Conservation (phyloP, 2,888 invertebrate species). For the Automeris io region DNA sequence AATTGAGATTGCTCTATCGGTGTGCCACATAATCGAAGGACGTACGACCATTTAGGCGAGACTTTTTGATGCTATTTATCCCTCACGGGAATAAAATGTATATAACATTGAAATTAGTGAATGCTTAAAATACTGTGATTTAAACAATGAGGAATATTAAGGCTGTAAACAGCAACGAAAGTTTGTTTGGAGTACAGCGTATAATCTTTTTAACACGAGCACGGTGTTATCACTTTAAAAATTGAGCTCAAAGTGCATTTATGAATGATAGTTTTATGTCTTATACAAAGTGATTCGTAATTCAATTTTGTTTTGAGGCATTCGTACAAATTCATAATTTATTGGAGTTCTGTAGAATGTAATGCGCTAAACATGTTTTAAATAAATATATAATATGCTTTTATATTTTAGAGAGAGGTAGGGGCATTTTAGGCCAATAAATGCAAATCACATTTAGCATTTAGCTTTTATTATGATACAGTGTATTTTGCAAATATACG, state of each 20-base stretch:
- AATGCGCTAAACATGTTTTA: too few species aligned
- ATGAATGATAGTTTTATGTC: background rate
- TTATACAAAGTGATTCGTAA: too few species aligned
- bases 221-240: constrained; percentile 4
- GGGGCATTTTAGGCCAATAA: too few species aligned
- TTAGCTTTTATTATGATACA: too few species aligned
- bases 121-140: constrained; percentile 47
- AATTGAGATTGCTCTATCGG: constrained; percentile 34
- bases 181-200: background rate
- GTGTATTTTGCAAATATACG: too few species aligned
- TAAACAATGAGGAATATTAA: constrained; percentile 31
- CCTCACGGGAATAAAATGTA: constrained; percentile 51
- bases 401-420: too few species aligned
- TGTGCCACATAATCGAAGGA: constrained; percentile 33
- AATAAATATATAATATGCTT: too few species aligned
- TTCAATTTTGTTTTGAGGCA: too few species aligned
- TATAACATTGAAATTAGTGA: constrained; percentile 41
- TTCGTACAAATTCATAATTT: too few species aligned
- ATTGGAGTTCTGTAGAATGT: too few species aligned
- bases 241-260: constrained; percentile 6
- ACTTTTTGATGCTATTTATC: constrained; percentile 37
- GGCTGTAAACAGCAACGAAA: constrained; percentile 68
- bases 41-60: constrained; percentile 2
- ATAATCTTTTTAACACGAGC: constrained; percentile 7
- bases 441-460: too few species aligned